A percentile compares a stretch with the other conserved stretches of the same genome.
phyloP scores from a whole-genome alignment of 92 coral and sea anemone genomes.

The Pocillopora meandrina region DNA sequence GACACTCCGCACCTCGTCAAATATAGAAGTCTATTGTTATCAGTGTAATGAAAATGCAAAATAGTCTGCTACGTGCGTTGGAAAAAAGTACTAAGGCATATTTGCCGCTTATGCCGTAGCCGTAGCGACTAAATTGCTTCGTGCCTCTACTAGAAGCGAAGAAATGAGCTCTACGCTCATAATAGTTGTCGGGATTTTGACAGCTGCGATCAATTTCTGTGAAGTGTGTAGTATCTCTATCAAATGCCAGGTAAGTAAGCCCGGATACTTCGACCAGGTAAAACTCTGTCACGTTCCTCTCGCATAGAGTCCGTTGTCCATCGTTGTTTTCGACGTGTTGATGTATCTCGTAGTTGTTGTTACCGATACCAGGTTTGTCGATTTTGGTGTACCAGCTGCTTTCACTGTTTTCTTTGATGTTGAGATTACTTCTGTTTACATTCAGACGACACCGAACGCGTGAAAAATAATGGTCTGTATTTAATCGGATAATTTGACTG shows the following conservation, averaged over 20 bases:
- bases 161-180: not conserved
- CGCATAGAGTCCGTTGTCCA: not conserved
- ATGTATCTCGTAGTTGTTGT: not conserved
- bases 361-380: not conserved
- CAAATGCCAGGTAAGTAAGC: slow-evolving; percentile 56
- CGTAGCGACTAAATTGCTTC: not conserved
- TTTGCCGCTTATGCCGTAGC: not conserved
- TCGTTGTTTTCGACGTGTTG: too few relatives aligned
- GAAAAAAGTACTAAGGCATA: not conserved
- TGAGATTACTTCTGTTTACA: not conserved
- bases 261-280: not conserved
- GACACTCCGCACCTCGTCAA: slow-evolving; percentile 7
- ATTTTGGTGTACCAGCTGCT: not conserved
- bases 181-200: not conserved
- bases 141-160: not conserved
- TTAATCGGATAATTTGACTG: too few relatives aligned
- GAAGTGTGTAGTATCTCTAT: slow-evolving; percentile 42
- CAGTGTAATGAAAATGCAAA: slow-evolving; percentile 14
- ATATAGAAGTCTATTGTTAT: not conserved
- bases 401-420: not conserved
- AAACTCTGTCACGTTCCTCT: not conserved
- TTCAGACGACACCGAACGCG: too few relatives aligned
- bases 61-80: not conserved
- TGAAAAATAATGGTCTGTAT: too few relatives aligned
- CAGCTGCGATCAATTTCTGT: not conserved